phyloP scores from a whole-genome alignment of 2,113 vertebrate species.

The Megaleporinus macrocephalus region DNA sequence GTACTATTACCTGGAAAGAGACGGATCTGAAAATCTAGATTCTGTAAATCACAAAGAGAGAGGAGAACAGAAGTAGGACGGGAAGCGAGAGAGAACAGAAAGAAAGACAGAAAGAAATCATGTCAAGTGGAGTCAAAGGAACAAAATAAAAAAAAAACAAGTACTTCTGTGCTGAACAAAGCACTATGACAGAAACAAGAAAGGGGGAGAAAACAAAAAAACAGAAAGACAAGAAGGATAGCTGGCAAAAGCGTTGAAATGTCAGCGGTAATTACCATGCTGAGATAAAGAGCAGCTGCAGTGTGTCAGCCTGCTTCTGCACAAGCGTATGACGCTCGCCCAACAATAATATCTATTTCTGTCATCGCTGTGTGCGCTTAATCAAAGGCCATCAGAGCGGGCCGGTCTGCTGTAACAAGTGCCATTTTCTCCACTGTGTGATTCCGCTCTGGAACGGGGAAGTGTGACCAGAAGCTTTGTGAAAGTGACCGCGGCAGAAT shows the following conservation, averaged over 20 bases:
- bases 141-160: not conserved
- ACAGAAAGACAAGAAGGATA: conserved; percentile 27
- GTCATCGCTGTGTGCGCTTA: conserved; percentile 25
- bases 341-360: conserved; percentile 45
- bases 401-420: conserved; percentile 17
- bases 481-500: not conserved
- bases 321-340: not conserved
- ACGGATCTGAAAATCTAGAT: conserved; percentile 79
- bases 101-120: conserved; percentile 38
- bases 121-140: conserved; percentile 54
- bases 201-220: conserved; percentile 16
- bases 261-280: conserved; percentile 29
- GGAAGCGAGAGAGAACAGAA: not conserved
- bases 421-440: conserved; percentile 11
- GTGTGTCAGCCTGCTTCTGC: conserved; percentile 5
- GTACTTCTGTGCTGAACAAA: conserved; percentile 15
- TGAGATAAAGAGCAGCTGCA: conserved; percentile 31
- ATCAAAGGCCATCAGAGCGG: conserved; percentile 35
- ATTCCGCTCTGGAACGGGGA: not conserved
- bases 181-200: not conserved
- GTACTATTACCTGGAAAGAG: conserved; percentile 77
- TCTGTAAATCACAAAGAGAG: conserved; percentile 73
- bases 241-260: conserved; percentile 33
- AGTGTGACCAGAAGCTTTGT: not conserved
- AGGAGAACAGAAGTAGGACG: not conserved